These are phyloP conservation scores for Acanthornis magna DNA, from an alignment of 2,797 vertebrate species.

Conservation along the genomic window DNA sequence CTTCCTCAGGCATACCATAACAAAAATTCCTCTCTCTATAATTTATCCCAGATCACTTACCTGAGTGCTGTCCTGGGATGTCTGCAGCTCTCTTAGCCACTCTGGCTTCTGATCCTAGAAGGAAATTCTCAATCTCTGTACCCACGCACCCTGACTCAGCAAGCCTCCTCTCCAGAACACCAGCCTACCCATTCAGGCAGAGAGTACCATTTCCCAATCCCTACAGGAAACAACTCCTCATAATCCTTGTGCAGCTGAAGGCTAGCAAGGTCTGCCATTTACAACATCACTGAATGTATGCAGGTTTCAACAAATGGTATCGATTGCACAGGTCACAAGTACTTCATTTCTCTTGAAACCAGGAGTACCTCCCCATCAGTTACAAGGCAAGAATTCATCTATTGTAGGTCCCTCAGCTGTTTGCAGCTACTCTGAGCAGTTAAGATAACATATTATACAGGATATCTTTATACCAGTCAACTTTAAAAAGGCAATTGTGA, in stretches of 20 bases:
- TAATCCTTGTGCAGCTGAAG: not conserved
- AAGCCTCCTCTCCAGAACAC: not conserved
- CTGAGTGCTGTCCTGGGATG: not conserved
- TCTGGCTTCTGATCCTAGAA: not conserved
- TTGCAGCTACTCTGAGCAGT: not conserved
- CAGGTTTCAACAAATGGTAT: not conserved
- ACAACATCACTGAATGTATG: not conserved
- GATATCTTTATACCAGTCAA: not conserved
- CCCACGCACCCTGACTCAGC: not conserved
- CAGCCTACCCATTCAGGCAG: not conserved
- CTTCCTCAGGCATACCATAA: not conserved
- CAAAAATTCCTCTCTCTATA: not conserved
- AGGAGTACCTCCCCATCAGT: not conserved
- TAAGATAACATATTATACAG: not conserved
- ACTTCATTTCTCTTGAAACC: not conserved
- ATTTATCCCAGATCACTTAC: not conserved
- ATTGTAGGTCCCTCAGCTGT: not conserved
- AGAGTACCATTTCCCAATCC: not conserved
- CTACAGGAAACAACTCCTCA: not conserved
- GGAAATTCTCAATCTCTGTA: not conserved
- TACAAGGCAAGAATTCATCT: not conserved
- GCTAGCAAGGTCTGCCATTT: not conserved
- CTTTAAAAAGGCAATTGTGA: not conserved
- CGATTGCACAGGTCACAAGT: not conserved
- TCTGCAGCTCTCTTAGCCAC: not conserved